Base-by-base conservation (phyloP, 2,888 invertebrate genomes). In the Sinotaia quadrata region DNA sequence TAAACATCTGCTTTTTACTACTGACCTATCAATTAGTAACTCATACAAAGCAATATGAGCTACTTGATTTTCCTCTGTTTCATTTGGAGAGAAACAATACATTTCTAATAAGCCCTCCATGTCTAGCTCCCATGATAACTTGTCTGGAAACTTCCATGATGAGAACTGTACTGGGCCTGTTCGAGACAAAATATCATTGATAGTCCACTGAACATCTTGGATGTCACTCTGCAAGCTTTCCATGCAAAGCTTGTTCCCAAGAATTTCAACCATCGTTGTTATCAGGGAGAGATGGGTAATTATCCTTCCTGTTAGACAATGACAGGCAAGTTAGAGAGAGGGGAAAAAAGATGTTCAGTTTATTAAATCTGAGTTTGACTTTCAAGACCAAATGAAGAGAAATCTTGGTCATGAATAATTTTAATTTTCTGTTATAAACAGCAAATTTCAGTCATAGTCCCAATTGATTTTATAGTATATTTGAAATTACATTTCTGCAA, bases 71-170 rank as follows among this genome's bases (percentile, higher is more conserved):
- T 85, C 85, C 56, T 87, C 80, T 68, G 71, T 80, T 29, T 84
- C 84, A 54, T 79, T 78, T 34, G 76, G 76, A 68, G 84, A 83
- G 49, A 79, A 79, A 60, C 78, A 77, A 72, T 88, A 86, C 61
- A 82, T 71, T 47, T 87, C 85, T 33, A 88, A 72, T 33, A 88
- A 75, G 37, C 87, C 84, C 12, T 83, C 81, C 8, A 87, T 81
- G 70, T 88, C 84, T 34, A 88, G 71, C 54, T 87, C 86, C 61
- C 76, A 72, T 2, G 87, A 83, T 31, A 74, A 66, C 67, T 87
- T 86, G 74, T 88, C 87, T 1, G 88, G 88, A 69, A 85, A 88
- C 67, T 88, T 88, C 88, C 88, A 88, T n/a, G 88, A 88, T n/a
- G 84, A 80, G 49, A 71, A 78, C 18, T 73, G 71, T 3, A 87